Evolutionary conservation across 2,888 invertebrate genomes (phyloP).

Genomic region (Pterostichus madidus): DNA sequence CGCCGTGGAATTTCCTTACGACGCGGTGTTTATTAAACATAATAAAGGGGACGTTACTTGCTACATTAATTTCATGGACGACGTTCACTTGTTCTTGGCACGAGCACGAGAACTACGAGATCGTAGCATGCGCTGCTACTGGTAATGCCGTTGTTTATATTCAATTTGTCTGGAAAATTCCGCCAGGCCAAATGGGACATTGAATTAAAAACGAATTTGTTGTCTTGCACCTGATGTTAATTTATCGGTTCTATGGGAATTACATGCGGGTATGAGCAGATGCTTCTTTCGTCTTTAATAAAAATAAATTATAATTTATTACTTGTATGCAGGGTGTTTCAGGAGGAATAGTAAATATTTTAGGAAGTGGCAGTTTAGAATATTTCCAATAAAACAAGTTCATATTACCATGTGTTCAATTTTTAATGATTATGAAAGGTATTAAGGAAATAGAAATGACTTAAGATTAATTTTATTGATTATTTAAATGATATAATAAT

Average conservation of each 20-base stretch:
- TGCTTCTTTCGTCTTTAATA: slow-evolving; percentile 46
- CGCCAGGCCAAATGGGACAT: slow-evolving; percentile 45
- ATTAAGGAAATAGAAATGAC: too few relatives aligned
- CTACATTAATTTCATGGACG: slow-evolving; percentile 51
- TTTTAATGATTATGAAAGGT: too few relatives aligned
- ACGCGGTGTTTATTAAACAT: slow-evolving; percentile 58
- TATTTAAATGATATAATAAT: too few relatives aligned
- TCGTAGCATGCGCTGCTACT: background rate
- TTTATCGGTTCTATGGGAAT: slow-evolving; percentile 32
- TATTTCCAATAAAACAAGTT: too few relatives aligned
- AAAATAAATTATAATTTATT: slow-evolving; percentile 43
- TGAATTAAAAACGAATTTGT: slow-evolving; percentile 59
- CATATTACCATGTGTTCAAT: too few relatives aligned
- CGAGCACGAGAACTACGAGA: slow-evolving; percentile 6
- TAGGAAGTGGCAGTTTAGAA: too few relatives aligned
- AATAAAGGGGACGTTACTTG: slow-evolving; percentile 59
- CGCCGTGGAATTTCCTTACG: slow-evolving; percentile 12
- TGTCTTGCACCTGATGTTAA: slow-evolving; percentile 57
- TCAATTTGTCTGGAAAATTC: slow-evolving; percentile 63
- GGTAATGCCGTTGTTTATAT: slow-evolving; percentile 59
- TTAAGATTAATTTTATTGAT: too few relatives aligned
- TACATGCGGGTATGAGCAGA: slow-evolving; percentile 39
- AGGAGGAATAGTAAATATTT: too few relatives aligned
- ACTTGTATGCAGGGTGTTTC: background rate
- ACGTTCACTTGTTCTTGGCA: slow-evolving; percentile 52